phyloP scores from a whole-genome alignment of 2,797 vertebrate genomes.

The Phrynocephalus vlangalii region DNA sequence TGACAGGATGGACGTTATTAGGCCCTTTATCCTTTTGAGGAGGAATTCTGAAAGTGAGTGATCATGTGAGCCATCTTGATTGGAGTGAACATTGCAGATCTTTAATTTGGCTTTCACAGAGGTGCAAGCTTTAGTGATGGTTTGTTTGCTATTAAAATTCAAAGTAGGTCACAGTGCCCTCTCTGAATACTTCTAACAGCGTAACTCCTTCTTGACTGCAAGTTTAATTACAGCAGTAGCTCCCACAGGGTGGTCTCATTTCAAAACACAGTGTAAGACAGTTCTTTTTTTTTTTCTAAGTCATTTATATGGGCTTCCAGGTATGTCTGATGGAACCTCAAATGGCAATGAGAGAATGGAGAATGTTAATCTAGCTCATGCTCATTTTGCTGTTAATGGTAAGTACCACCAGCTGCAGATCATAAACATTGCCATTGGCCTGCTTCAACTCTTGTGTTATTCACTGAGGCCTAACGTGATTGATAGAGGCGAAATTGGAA shows the following conservation, averaged over 20 bases:
- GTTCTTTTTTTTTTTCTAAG: conserved; percentile 57
- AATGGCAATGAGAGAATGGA: conserved; percentile 68
- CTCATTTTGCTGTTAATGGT: conserved; percentile 67
- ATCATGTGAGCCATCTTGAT: conserved; percentile 6
- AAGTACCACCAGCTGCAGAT: conserved; percentile 76
- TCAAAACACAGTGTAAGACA: conserved; percentile 62
- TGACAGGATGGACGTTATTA: no score
- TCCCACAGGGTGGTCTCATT: conserved; percentile 66
- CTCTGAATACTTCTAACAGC: conserved; percentile 62
- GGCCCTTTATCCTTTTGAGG: conserved; percentile 49
- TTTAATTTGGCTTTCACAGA: conserved; percentile 54
- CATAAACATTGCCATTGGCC: conserved; percentile 72
- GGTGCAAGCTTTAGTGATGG: conserved; percentile 28
- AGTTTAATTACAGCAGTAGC: conserved; percentile 68
- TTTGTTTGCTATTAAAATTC: conserved; percentile 58
- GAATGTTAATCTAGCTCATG: conserved; percentile 70
- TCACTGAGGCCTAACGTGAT: conserved; percentile 53
- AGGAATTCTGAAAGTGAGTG: conserved; percentile 63
- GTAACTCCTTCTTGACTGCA: conserved; percentile 59
- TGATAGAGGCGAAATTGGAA: conserved; percentile 68
- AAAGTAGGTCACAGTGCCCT: conserved; percentile 60
- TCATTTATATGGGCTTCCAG: conserved; percentile 72
- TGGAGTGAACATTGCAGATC: conserved; percentile 47
- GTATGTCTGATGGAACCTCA: conserved; percentile 70
- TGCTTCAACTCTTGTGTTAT: conserved; percentile 38